Evolutionary conservation across 2,888 invertebrate species (phyloP), one percentile per base, ranked within the genome.

Genomic region (Drosophila nigricruria): DNA sequence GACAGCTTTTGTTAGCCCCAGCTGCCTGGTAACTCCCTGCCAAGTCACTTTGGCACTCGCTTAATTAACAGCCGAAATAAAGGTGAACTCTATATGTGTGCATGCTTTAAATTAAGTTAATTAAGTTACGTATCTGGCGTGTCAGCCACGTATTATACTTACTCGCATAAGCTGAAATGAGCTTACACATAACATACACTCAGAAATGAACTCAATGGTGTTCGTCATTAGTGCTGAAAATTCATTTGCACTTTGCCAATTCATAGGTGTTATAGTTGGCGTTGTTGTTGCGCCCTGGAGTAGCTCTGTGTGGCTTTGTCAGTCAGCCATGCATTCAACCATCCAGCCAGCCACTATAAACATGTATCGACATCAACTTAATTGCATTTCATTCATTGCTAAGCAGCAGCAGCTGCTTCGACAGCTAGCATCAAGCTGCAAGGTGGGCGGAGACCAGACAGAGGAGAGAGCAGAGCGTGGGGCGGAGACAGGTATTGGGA

Each of bases 361-460:
- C 85, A 79, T 66, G 64, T 67, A 71, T 85, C 89, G 84, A 89
- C 88, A 85, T 84, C 85, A 74, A 82, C 74, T 84, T 84, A 88
- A 84, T 89, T 88, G 84, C 84, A 88, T 85, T 84, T 88, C 82
- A 89, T 88, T 89, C 88, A 88, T 77, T 77, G 80, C 88, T 85
- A 82, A 82, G 80, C 82, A 87, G 82, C 58, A 61, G 54, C 62
- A 45, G 74, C 67, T 60, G 67, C 66, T 65, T 16, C 43, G 40
- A 25, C 54, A 56, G 36, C 57, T 27, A 23, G 30, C 42, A 30
- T 20, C 59, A 27, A 63, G 36, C 27, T 53, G n/a, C 8, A 27
- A n/a, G 53, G 10, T 38, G 25, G 14, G 2, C 25, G 30, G 2
- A n/a, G 2, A 38, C 8, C 36, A 30, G 16, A 6, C 5, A n/a